These are phyloP conservation scores for Larimichthys crocea DNA, from an alignment of 2,113 vertebrate species.

Conservation along the genomic window DNA sequence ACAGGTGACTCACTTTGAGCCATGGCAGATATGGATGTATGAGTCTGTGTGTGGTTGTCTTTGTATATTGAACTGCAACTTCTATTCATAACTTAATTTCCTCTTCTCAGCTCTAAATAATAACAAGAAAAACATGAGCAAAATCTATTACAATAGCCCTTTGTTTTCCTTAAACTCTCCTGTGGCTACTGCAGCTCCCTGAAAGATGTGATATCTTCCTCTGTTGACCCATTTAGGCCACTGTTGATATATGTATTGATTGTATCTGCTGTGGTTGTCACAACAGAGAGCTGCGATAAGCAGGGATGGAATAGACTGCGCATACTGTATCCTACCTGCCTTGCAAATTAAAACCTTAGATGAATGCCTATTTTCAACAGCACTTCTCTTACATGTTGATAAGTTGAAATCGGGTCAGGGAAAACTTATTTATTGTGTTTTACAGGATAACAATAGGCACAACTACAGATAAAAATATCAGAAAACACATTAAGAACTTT, in stretches of 20 bases:
- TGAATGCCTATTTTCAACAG: slow-evolving; percentile 17
- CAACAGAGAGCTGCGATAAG: slow-evolving; percentile 64
- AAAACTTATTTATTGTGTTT: slow-evolving; percentile 19
- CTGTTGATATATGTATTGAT: slow-evolving; percentile 80
- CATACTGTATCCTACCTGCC: slow-evolving; percentile 20
- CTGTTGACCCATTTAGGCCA: slow-evolving; percentile 73
- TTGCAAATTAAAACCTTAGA: slow-evolving; percentile 29
- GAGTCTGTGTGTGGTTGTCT: slow-evolving; percentile 27
- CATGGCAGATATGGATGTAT: slow-evolving; percentile 53
- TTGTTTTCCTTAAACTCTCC: slow-evolving; percentile 64
- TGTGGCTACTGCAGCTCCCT: slow-evolving; percentile 33
- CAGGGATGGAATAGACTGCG: slow-evolving; percentile 54
- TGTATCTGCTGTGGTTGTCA: slow-evolving; percentile 73
- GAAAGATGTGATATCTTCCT: slow-evolving; percentile 66
- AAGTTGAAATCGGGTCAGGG: slow-evolving; percentile 46
- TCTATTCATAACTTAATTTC: slow-evolving; percentile 60
- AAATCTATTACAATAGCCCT: slow-evolving; percentile 55
- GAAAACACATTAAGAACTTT: slow-evolving; percentile 17
- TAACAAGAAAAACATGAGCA: slow-evolving; percentile 48
- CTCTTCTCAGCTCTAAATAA: slow-evolving; percentile 53
- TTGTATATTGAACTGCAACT: slow-evolving; percentile 58
- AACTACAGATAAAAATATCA: slow-evolving; percentile 1
- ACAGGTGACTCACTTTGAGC: slow-evolving; percentile 67
- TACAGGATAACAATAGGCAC: neutral
- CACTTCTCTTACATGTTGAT: slow-evolving; percentile 1